Evolutionary conservation across 1,140 invertebrate species (phyloP), one percentile per base, ranked within the genome.

Genomic region (Anoplolepis gracilipes): DNA sequence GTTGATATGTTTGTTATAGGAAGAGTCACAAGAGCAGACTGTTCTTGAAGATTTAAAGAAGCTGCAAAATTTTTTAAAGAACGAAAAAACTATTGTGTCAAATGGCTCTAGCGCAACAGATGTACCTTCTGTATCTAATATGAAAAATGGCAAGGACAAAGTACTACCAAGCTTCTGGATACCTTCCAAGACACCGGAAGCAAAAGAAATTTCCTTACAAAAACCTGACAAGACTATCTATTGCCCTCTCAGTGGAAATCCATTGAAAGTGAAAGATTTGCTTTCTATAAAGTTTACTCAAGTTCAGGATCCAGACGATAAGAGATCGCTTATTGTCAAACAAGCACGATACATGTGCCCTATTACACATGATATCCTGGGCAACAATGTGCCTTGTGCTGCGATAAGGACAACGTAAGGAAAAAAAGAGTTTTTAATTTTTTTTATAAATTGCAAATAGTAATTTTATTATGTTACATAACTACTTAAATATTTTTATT

Each of bases 121-220:
- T 69, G 90, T 91, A 67, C 88, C 94, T 19, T 97, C 97, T 0
- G 96, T 98, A 62, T 98, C 97, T 2, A 98, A 98, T 90, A 98
- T 98, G 97, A 93, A 89, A 19, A 92, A 95, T 76, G 96, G 96
- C 1, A 95, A 95, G 64, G 96, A 96, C 30, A 98, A 98, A 92
- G 93, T 97, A 85, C 95, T 99, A 53, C 99, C 99, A 0, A 99
- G 98, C 95, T 99, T 99, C 95, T 99, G 99, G 99, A 96, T 99
- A 81, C 99, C 99, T 11, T 97, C 98, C 2, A 97, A 99, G 91
- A 98, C 99, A n/a, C 98, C 99, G 1, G 96, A 97, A 92, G 97
- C 97, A 1, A 97, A 97, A 90, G 95, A 96, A 90, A 94, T 95
- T 1, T 96, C 96, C 88, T 85, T 99, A 1, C 94, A 97, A 79